Conservation (phyloP, 2,113 vertebrate genomes). For the Chlamydotis undulata region DNA sequence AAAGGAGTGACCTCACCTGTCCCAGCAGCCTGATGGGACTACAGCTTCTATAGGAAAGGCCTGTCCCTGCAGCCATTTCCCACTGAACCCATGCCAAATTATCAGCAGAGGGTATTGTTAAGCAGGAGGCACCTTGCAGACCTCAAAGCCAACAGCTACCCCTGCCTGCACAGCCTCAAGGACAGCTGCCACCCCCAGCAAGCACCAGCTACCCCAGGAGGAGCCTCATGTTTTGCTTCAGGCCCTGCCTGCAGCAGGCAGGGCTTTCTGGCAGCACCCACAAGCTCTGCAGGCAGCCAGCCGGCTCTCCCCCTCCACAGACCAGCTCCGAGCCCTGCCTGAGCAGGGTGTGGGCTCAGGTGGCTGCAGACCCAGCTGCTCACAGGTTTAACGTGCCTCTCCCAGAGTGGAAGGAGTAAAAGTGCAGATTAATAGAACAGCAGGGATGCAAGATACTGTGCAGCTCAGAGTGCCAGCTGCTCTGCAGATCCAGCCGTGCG, state of each 20-base stretch:
- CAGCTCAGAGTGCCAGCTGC: background rate
- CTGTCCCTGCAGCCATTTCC: background rate
- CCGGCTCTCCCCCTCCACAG: fast-evolving
- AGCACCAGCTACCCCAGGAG: background rate
- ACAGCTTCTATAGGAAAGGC: background rate
- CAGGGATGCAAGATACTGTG: background rate
- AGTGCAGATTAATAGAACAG: background rate
- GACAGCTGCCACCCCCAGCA: background rate
- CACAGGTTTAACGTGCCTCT: background rate
- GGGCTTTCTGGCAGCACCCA: background rate
- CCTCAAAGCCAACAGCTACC: background rate
- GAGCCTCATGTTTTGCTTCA: background rate
- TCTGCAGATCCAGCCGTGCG: fast-evolving
- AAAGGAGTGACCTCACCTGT: background rate
- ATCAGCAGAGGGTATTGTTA: background rate
- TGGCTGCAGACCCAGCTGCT: background rate
- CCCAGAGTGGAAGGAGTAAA: background rate
- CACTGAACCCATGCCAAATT: background rate
- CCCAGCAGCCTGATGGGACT: background rate
- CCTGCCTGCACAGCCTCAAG: background rate
- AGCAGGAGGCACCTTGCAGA: background rate
- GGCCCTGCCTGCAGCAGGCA: background rate
- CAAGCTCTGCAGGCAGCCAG: background rate
- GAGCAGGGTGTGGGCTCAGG: background rate
- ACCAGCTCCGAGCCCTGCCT: background rate